Evolutionary conservation across 2,888 invertebrate species (phyloP).

Genomic region (Oeneis ivallda): DNA sequence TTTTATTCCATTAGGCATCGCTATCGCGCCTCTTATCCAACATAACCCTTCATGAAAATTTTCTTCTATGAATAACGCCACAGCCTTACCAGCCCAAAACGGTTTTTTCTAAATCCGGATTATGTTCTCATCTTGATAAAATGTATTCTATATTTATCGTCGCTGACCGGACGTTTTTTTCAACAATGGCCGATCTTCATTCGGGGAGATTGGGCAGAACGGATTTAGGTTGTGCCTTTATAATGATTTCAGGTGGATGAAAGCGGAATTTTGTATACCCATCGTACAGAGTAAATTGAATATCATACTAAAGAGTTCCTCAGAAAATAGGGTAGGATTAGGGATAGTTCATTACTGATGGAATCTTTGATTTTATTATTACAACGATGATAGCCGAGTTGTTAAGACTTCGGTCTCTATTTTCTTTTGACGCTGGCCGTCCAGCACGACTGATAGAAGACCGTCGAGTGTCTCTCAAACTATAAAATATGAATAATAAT

Average conservation of each 20-base stretch:
- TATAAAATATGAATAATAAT: too few species aligned
- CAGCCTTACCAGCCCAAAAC: conserved; percentile 27
- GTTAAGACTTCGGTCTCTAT: too few species aligned
- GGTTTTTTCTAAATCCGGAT: conserved; percentile 58
- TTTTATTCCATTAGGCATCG: background rate
- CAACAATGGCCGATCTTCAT: conserved; percentile 65
- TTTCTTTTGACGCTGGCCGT: too few species aligned
- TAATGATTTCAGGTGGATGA: conserved; percentile 52
- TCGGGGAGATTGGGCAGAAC: conserved; percentile 55
- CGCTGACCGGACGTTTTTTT: conserved; percentile 67
- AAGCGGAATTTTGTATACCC: conserved; percentile 52
- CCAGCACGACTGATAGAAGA: too few species aligned
- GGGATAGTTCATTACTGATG: background rate
- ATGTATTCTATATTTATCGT: conserved; percentile 72
- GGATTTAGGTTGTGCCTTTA: conserved; percentile 48
- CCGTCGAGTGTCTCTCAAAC: too few species aligned
- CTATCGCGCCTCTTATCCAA: background rate
- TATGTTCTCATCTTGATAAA: conserved; percentile 67
- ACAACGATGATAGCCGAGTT: too few species aligned
- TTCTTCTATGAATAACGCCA: conserved; percentile 30
- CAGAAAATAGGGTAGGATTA: background rate
- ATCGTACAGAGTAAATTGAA: conserved; percentile 31
- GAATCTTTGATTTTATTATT: background rate
- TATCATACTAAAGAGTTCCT: conserved; percentile 15
- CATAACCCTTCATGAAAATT: conserved; percentile 2